Conservation (phyloP, 1,140 invertebrate species). For the Aleiodes sp. region DNA sequence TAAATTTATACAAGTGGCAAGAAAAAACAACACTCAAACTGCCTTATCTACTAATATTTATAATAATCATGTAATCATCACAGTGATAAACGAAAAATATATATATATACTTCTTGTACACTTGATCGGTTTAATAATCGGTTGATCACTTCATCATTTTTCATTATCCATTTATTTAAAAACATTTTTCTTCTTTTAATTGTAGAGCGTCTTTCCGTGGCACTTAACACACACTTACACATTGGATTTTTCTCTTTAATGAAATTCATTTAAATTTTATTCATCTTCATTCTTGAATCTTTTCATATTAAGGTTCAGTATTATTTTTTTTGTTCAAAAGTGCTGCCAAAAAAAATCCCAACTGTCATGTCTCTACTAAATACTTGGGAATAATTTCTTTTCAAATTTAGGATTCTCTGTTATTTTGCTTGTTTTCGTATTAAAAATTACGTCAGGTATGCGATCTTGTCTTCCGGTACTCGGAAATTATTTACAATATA, state of each 20-base stretch:
- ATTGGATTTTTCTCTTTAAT: conserved; percentile 18
- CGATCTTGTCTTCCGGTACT: conserved; percentile 29
- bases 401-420: neutral
- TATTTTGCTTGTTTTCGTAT: conserved; percentile 18
- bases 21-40: conserved; percentile 61
- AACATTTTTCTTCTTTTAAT: conserved; percentile 30
- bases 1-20: conserved; percentile 50
- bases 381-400: neutral
- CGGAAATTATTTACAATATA: conserved; percentile 30
- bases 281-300: conserved; percentile 21
- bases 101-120: conserved; percentile 56
- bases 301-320: conserved; percentile 21
- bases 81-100: conserved; percentile 66
- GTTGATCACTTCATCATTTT: conserved; percentile 13
- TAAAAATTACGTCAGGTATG: conserved; percentile 34
- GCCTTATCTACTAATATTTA: conserved; percentile 59
- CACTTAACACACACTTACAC: conserved; percentile 14
- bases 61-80: conserved; percentile 63
- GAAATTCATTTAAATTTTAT: conserved; percentile 36
- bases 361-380: conserved; percentile 25
- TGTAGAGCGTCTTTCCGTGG: conserved; percentile 13
- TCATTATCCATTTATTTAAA: conserved; percentile 3
- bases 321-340: conserved; percentile 27
- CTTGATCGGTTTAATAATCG: conserved; percentile 36
- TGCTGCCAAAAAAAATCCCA: neutral